These are phyloP conservation scores for Eupithecia subfuscata DNA, from an alignment of 2,888 invertebrate species.

Conservation along the genomic window DNA sequence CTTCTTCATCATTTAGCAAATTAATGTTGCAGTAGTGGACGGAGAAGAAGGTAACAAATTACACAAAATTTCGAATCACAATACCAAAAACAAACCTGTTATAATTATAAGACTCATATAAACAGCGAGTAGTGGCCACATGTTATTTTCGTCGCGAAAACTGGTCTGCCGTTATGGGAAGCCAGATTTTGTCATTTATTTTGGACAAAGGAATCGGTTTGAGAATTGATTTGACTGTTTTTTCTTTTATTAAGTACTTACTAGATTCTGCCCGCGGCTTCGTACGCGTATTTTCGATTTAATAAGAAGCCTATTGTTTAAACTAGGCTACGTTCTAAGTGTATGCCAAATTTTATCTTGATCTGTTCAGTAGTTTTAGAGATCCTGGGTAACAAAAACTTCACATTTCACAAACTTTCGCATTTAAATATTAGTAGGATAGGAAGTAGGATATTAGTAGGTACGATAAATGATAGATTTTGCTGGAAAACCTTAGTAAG, in stretches of 20 bases:
- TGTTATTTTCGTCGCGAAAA: slow-evolving; percentile 22
- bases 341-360: too few relatives aligned
- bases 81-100: slow-evolving; percentile 37
- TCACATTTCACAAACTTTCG: too few relatives aligned
- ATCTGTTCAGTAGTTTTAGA: too few relatives aligned
- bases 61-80: not conserved
- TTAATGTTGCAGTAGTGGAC: not conserved
- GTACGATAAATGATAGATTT: too few relatives aligned
- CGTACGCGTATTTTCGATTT: too few relatives aligned
- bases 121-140: slow-evolving; percentile 15
- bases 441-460: too few relatives aligned
- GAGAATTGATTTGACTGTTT: not conserved
- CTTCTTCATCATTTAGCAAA: not conserved
- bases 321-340: too few relatives aligned
- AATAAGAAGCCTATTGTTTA: too few relatives aligned
- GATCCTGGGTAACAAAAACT: too few relatives aligned
- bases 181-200: slow-evolving; percentile 9
- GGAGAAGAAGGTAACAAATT: not conserved
- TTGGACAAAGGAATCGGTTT: slow-evolving; percentile 18
- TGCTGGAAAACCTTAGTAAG: not conserved
- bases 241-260: not conserved
- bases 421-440: too few relatives aligned
- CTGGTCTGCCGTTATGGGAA: slow-evolving; percentile 33
- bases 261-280: too few relatives aligned
- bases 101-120: slow-evolving; percentile 42